Percentiles rank a stretch among this genome's conserved stretches.
These are phyloP conservation scores for Hippotragus niger DNA, from an alignment of 2,113 vertebrate species.

Conservation along the genomic window DNA sequence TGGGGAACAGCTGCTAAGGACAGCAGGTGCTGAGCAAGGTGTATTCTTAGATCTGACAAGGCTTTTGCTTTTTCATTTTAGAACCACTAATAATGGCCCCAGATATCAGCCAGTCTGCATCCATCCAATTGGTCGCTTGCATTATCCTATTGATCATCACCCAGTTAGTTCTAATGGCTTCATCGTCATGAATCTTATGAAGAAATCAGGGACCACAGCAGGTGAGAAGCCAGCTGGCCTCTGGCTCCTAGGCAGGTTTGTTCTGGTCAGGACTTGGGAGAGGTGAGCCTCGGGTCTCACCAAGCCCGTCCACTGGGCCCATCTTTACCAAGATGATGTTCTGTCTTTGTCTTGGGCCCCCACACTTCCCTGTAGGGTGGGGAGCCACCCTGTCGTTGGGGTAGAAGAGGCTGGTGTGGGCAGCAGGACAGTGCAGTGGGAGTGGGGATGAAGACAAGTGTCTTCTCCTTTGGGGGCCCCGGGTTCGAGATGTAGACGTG, in stretches of 20 bases:
- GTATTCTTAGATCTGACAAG: background rate
- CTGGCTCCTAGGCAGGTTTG: background rate
- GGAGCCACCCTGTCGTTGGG: background rate
- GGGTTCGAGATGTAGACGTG: accelerated
- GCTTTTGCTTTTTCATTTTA: background rate
- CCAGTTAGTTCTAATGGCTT: background rate
- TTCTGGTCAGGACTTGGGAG: background rate
- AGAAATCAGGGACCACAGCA: background rate
- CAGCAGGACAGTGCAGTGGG: too few species aligned
- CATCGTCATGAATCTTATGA: background rate
- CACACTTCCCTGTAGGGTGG: background rate
- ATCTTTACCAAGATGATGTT: background rate
- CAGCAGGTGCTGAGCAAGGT: background rate
- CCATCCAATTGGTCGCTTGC: accelerated
- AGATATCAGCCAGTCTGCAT: too few species aligned
- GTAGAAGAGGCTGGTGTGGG: background rate
- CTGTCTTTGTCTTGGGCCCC: background rate
- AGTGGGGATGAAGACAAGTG: background rate
- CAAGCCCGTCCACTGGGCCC: too few species aligned
- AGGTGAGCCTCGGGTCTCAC: background rate
- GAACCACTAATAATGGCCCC: background rate
- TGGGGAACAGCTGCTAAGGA: background rate
- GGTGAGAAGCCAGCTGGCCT: background rate
- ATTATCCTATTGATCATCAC: background rate
- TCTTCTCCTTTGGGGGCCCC: background rate